Percentiles rank a stretch among this genome's conserved stretches.
Evolutionary conservation across 2,888 invertebrate species (phyloP).

Genomic region (Diabrotica balteata): DNA sequence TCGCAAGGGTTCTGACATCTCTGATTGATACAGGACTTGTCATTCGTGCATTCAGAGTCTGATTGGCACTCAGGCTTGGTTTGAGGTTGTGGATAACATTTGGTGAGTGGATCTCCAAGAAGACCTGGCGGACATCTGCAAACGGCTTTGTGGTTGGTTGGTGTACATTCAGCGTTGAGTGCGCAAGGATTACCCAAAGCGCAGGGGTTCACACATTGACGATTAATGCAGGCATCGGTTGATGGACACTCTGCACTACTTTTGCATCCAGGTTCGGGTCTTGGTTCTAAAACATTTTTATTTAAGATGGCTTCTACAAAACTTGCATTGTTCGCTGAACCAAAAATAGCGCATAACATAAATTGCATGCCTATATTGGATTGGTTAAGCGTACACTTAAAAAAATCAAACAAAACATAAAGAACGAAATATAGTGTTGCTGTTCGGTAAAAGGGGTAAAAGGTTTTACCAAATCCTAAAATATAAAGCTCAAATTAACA

Average conservation of each 20-base stretch:
- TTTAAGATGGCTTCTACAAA: neutral
- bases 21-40: constrained; percentile 80
- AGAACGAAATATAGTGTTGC: constrained; percentile 6
- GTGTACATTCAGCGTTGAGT: constrained; percentile 77
- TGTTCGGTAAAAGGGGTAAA: constrained; percentile 4
- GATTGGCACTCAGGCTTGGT: constrained; percentile 72
- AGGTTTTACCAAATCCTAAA: constrained; percentile 7
- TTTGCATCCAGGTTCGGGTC: constrained; percentile 69
- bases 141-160: constrained; percentile 76
- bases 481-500: neutral
- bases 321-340: neutral
- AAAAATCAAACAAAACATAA: no score
- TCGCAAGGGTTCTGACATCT: constrained; percentile 83
- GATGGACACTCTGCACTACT: constrained; percentile 75
- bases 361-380: no score
- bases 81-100: constrained; percentile 69
- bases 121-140: constrained; percentile 79
- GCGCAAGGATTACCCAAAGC: constrained; percentile 75
- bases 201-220: constrained; percentile 81
- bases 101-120: constrained; percentile 81
- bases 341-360: no score
- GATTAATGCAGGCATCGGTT: constrained; percentile 75
- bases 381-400: no score
- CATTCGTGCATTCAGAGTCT: constrained; percentile 78
- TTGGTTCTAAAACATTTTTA: constrained; percentile 49